Evolutionary conservation across 2,797 vertebrate species (phyloP).

Genomic region (Anas georgica): DNA sequence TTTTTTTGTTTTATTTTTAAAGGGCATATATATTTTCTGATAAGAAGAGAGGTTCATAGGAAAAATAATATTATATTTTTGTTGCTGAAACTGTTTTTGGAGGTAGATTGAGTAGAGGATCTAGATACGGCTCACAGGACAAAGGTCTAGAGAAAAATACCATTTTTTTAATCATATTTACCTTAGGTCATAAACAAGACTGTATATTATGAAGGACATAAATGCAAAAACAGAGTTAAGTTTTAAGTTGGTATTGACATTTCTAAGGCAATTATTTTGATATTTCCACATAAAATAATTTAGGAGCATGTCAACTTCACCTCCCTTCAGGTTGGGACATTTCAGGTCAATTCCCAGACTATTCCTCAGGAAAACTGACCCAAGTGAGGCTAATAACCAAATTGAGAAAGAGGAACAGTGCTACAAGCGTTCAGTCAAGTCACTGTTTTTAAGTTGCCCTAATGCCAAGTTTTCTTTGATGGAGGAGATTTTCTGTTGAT

Average conservation of each 20-base stretch:
- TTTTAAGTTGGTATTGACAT: not conserved
- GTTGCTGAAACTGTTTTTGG: not conserved
- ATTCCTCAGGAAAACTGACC: not conserved
- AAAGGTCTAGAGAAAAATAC: not conserved
- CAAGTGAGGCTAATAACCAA: not conserved
- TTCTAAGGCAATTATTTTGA: not conserved
- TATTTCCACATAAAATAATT: not conserved
- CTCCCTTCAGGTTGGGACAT: not conserved
- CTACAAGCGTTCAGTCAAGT: not conserved
- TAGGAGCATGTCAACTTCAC: not conserved
- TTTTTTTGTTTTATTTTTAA: too few species aligned
- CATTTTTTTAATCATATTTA: not conserved
- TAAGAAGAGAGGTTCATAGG: not conserved
- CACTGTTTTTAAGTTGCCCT: not conserved
- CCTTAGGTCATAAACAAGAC: not conserved
- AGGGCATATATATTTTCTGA: too few species aligned
- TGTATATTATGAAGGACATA: not conserved
- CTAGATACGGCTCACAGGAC: not conserved
- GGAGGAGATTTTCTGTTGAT: not conserved
- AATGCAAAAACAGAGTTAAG: not conserved
- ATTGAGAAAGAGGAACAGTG: not conserved
- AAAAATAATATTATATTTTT: not conserved
- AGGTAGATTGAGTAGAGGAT: not conserved
- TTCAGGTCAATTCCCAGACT: not conserved
- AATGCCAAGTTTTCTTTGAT: not conserved